Conservation (phyloP, 2,113 vertebrate genomes). For the Brevimyrus niger region DNA sequence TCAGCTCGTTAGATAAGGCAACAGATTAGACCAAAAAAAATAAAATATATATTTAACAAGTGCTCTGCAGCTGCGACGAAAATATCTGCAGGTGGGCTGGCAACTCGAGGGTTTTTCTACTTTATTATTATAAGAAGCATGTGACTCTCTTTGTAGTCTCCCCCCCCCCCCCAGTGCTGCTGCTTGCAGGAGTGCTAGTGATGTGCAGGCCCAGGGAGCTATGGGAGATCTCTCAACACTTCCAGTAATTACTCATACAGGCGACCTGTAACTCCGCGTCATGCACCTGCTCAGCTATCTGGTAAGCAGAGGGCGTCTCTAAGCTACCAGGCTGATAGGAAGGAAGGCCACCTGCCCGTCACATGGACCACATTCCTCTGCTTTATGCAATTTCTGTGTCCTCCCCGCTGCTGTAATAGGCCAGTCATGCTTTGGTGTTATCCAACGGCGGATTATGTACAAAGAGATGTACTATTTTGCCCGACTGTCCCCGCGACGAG, state of each 20-base stretch:
- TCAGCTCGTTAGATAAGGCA: slow-evolving; percentile 19
- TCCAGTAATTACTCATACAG: slow-evolving; percentile 8
- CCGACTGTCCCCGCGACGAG: neutral
- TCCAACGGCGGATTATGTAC: neutral
- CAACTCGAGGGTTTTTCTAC: neutral
- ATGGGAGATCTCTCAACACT: slow-evolving; percentile 13
- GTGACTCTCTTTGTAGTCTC: neutral
- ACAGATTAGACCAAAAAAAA: neutral
- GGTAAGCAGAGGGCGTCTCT: neutral
- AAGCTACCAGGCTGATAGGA: neutral
- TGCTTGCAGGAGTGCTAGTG: neutral
- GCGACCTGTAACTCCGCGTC: neutral
- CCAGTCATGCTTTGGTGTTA: neutral
- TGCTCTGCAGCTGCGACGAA: slow-evolving; percentile 5
- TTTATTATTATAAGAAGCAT: neutral
- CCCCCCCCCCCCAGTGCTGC: neutral
- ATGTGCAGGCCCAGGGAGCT: slow-evolving; percentile 2
- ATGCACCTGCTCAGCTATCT: neutral
- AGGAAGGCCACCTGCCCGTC: neutral
- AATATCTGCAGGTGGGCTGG: slow-evolving; percentile 20
- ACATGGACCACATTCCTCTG: neutral
- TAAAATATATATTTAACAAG: neutral
- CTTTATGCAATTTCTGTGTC: neutral
- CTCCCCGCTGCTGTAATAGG: neutral
- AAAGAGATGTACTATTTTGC: neutral